Evolutionary conservation across 1,140 invertebrate species (phyloP).

Genomic region (Bombus balteatus): DNA sequence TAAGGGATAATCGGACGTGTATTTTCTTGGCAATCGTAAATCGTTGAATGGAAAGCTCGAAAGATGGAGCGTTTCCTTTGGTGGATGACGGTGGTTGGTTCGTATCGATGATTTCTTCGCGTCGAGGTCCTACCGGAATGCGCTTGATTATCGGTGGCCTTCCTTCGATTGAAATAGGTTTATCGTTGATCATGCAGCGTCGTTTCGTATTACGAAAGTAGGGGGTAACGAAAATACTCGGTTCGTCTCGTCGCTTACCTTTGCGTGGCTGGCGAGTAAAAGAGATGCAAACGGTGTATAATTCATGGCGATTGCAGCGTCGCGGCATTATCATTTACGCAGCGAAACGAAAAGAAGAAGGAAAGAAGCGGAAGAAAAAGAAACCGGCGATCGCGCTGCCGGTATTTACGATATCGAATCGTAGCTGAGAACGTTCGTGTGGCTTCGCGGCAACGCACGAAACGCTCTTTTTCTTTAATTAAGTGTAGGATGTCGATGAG

Average conservation of each 20-base stretch:
- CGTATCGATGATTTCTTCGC: not conserved
- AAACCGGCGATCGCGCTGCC: not conserved
- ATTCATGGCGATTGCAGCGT: conserved; percentile 20
- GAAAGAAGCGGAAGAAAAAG: too few relatives aligned
- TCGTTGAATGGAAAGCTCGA: not conserved
- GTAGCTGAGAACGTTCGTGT: conserved; percentile 1
- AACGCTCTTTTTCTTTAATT: conserved; percentile 41
- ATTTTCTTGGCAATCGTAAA: too few relatives aligned
- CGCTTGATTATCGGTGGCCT: not conserved
- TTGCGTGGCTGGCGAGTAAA: not conserved
- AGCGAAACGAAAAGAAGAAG: not conserved
- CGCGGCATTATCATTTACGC: conserved; percentile 19
- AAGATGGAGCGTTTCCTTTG: not conserved
- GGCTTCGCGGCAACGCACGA: not conserved
- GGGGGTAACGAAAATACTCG: not conserved
- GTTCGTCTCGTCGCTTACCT: not conserved
- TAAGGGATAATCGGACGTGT: too few relatives aligned
- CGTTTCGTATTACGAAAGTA: not conserved
- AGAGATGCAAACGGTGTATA: conserved; percentile 17
- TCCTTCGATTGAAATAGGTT: conserved; percentile 23
- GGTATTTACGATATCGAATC: conserved; percentile 41
- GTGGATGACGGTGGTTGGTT: not conserved
- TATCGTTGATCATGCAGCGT: not conserved
- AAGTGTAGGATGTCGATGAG: conserved; percentile 29
- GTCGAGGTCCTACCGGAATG: not conserved